These are phyloP conservation scores for Pseudomyrmex flavicornis DNA, from an alignment of 1,140 invertebrate species.

Conservation along the genomic window DNA sequence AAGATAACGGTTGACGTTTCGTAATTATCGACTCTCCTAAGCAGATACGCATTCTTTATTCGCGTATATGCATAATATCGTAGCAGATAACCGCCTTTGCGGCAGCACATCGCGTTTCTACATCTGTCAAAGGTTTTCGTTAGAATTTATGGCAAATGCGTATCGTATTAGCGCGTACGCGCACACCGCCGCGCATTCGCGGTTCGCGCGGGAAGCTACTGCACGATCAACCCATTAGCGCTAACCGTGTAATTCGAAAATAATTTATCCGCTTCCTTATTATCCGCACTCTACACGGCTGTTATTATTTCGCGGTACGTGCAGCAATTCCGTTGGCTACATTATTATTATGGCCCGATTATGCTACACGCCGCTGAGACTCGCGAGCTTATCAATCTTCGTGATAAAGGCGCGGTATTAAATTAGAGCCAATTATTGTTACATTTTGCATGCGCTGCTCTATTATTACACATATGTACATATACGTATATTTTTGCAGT, in stretches of 20 bases:
- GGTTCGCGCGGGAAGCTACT: slow-evolving; percentile 40
- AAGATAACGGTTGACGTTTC: slow-evolving; percentile 82
- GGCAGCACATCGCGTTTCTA: slow-evolving; percentile 19
- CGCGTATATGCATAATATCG: not conserved
- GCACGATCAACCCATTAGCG: slow-evolving; percentile 55
- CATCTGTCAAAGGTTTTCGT: slow-evolving; percentile 48
- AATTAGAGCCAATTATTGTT: slow-evolving; percentile 57
- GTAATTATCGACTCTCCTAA: slow-evolving; percentile 78
- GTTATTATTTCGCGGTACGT: slow-evolving; percentile 53
- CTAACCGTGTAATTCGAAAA: slow-evolving; percentile 61
- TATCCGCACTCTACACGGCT: slow-evolving; percentile 45
- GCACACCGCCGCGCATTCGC: not conserved
- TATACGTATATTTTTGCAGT: not conserved
- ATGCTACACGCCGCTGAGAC: slow-evolving; percentile 24
- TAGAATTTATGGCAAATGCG: slow-evolving; percentile 20
- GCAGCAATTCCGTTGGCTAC: slow-evolving; percentile 36
- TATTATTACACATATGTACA: slow-evolving; percentile 8
- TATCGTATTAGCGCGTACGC: slow-evolving; percentile 10
- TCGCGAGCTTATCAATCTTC: slow-evolving; percentile 53
- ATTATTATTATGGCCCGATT: slow-evolving; percentile 52
- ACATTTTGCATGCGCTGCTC: slow-evolving; percentile 9
- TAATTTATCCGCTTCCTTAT: slow-evolving; percentile 61
- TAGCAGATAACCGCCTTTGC: slow-evolving; percentile 45
- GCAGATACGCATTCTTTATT: slow-evolving; percentile 76
- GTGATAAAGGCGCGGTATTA: slow-evolving; percentile 48